These are phyloP conservation scores for Mesocricetus auratus DNA, from an alignment of 2,113 vertebrate species.

Conservation along the genomic window DNA sequence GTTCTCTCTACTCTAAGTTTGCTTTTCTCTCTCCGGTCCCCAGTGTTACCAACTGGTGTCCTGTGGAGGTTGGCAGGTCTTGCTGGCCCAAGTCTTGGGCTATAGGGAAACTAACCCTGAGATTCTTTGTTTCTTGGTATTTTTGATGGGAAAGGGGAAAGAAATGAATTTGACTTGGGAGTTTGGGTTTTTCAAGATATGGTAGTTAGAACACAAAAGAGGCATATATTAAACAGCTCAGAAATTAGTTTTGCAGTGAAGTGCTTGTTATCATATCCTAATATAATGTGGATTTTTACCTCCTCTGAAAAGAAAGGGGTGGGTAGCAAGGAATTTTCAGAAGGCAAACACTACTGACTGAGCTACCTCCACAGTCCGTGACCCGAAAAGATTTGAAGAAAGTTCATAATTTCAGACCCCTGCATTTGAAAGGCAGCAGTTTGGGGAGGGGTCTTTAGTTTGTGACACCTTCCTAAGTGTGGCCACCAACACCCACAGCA, in stretches of 20 bases:
- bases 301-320: neutral
- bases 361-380: neutral
- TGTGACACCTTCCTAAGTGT: neutral
- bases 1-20: neutral
- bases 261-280: neutral
- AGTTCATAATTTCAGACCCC: neutral
- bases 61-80: neutral
- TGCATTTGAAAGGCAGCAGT: neutral
- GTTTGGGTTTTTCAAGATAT: constrained; percentile 18
- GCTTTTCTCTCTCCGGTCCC: neutral
- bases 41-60: neutral
- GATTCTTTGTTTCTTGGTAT: neutral
- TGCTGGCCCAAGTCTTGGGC: neutral
- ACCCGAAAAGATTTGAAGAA: neutral
- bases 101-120: neutral
- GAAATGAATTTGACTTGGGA: neutral
- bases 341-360: neutral
- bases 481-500: neutral
- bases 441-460: neutral
- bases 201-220: neutral
- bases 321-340: neutral
- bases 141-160: neutral
- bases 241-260: neutral
- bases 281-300: neutral
- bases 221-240: neutral